Conservation (phyloP, 2,888 invertebrate species). For the Melinopterus prodromus region DNA sequence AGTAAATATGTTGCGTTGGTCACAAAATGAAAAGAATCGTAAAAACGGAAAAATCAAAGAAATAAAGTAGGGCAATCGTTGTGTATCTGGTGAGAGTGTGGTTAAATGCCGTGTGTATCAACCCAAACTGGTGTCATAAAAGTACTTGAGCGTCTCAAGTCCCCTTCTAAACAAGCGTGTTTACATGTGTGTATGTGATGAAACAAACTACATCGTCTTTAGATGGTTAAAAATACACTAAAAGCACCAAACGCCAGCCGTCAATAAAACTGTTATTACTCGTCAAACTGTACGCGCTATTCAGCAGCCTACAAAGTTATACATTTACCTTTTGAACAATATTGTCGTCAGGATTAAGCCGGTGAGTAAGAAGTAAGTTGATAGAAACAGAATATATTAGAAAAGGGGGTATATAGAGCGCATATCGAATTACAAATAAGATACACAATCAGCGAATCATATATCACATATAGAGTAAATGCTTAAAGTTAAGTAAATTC, state of each 20-base stretch:
- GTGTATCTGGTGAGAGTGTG: conserved; percentile 18
- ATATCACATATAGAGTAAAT: conserved; percentile 11
- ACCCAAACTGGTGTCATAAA: conserved; percentile 29
- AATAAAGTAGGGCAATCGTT: conserved; percentile 11
- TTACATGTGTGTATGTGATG: not conserved
- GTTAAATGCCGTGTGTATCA: conserved; percentile 29
- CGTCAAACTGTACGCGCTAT: not conserved
- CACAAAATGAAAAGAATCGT: not conserved
- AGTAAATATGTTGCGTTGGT: not conserved
- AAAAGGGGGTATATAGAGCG: not conserved
- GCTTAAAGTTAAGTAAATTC: conserved; percentile 10
- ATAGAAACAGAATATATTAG: not conserved
- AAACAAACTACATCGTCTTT: conserved; percentile 6
- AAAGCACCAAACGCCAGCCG: conserved; percentile 33
- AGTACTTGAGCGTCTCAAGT: not conserved
- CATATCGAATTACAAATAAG: not conserved
- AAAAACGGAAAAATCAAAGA: not conserved
- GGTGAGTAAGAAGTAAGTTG: conserved; percentile 29
- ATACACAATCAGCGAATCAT: conserved; percentile 6
- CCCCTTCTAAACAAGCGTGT: not conserved
- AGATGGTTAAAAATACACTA: conserved; percentile 35
- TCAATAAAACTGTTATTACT: conserved; percentile 11
- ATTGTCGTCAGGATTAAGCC: conserved; percentile 48
- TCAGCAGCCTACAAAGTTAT: conserved; percentile 20
- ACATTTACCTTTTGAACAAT: conserved; percentile 41